Conservation (phyloP, 2,113 vertebrate genomes). For the Candoia aspera region DNA sequence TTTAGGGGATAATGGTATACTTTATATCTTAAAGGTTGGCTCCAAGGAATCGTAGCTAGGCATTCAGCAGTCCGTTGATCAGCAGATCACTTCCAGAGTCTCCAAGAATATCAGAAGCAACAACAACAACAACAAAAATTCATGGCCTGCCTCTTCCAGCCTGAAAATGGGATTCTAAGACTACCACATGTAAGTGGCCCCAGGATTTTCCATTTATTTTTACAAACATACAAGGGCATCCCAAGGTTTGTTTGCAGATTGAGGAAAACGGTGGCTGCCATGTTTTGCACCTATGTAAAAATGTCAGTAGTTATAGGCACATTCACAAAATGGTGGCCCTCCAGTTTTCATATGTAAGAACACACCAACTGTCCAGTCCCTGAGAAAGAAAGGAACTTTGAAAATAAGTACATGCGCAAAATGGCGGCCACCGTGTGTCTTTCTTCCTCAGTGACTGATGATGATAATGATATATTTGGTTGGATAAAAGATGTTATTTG, state of each 20-base stretch:
- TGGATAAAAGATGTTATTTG: background rate
- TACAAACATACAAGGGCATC: background rate
- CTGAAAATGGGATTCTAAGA: background rate
- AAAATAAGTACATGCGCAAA: background rate
- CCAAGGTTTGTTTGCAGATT: background rate
- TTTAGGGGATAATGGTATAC: background rate
- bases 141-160: background rate
- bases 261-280: background rate
- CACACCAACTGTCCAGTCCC: background rate
- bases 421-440: background rate
- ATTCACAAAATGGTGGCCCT: background rate
- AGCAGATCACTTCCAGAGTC: background rate
- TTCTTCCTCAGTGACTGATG: background rate
- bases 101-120: background rate
- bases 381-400: background rate
- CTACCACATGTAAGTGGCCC: background rate
- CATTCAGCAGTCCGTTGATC: background rate
- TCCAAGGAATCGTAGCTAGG: background rate
- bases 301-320: background rate
- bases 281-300: background rate
- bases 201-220: background rate
- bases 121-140: background rate
- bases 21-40: background rate
- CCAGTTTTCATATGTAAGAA: background rate
- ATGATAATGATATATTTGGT: background rate